Evolutionary conservation across 1,140 invertebrate species (phyloP), one percentile per base, ranked within the genome.

Genomic region (Delia radicum): DNA sequence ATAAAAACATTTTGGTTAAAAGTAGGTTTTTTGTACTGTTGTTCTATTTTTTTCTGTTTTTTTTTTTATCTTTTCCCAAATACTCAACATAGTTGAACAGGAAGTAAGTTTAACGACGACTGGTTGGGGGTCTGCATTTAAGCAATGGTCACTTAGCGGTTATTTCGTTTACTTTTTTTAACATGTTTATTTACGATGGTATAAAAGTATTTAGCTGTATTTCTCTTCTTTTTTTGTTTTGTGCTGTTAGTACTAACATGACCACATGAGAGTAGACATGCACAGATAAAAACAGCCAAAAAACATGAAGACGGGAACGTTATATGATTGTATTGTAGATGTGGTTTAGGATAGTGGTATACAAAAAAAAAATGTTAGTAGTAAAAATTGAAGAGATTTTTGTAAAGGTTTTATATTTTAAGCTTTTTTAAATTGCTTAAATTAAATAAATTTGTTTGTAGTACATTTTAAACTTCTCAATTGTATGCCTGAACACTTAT

Each of bases 81-180:
- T 55, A 21, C 48, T 55, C 48, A 6, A 7, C 2, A 18, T 21
- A 55, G n/a, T 55, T 55, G 48, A 21, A 21, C 5, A 18, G 48
- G 48, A 55, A 55, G 48, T 55, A 4, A 55, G 48, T 55, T 18
- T 55, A 55, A 55, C n/a, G 48, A 55, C n/a, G 48, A 21, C 48
- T 55, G 29, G 15, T 69, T 21, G 28, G 28, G 15, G 27, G 15
- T 21, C 65, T 69, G 29, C 65, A 69, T 69, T 69, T 69, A 69
- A 69, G 65, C 65, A 69, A 69, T 69, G 65, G 65, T 69, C 65
- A 69, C 65, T 69, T 69, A 69, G 65, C 65, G 65, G 65, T 18
- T 69, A 33, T 69, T 33, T 69, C 65, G 65, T 69, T 69, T 69
- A 69, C 37, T n/a, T n/a, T n/a, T n/a, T n/a, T n/a, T n/a, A 67